Evolutionary conservation across 2,888 invertebrate species (phyloP).

Genomic region (Andrena minutula): DNA sequence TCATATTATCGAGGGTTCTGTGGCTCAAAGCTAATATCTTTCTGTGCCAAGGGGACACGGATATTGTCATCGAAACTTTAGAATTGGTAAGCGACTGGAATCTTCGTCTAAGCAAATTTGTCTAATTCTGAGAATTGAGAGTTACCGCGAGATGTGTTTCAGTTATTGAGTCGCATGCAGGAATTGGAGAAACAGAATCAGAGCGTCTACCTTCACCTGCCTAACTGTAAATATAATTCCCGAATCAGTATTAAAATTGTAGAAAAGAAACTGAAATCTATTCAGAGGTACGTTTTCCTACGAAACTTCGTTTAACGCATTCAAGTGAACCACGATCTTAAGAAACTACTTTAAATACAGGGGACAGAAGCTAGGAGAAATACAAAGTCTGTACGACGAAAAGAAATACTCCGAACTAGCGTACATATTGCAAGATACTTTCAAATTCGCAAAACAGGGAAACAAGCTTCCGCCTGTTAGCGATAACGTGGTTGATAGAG

Average conservation of each 20-base stretch:
- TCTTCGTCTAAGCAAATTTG: neutral
- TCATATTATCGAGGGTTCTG: slow-evolving; percentile 85
- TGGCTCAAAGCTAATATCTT: slow-evolving; percentile 87
- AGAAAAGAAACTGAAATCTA: slow-evolving; percentile 85
- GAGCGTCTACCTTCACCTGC: slow-evolving; percentile 84
- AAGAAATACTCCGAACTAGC: slow-evolving; percentile 89
- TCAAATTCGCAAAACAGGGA: slow-evolving; percentile 85
- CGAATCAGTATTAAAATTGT: slow-evolving; percentile 85
- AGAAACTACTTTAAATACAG: slow-evolving; percentile 71
- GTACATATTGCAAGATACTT: slow-evolving; percentile 89
- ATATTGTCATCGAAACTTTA: slow-evolving; percentile 86
- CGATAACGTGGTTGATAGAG: slow-evolving; percentile 83
- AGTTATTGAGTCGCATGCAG: slow-evolving; percentile 76
- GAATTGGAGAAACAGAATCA: slow-evolving; percentile 76
- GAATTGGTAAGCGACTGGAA: slow-evolving; percentile 82
- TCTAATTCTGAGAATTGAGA: slow-evolving; percentile 2
- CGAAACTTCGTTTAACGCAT: slow-evolving; percentile 11
- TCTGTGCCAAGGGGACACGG: slow-evolving; percentile 86
- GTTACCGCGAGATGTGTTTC: slow-evolving; percentile 30
- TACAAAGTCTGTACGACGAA: slow-evolving; percentile 89
- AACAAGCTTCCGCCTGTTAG: slow-evolving; percentile 73
- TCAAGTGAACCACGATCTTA: neutral
- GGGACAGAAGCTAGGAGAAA: slow-evolving; percentile 87
- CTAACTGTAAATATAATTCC: slow-evolving; percentile 87
- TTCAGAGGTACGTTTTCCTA: slow-evolving; percentile 85